Evolutionary conservation across 2,888 invertebrate species (phyloP).

Genomic region (Drosophila longiperda): DNA sequence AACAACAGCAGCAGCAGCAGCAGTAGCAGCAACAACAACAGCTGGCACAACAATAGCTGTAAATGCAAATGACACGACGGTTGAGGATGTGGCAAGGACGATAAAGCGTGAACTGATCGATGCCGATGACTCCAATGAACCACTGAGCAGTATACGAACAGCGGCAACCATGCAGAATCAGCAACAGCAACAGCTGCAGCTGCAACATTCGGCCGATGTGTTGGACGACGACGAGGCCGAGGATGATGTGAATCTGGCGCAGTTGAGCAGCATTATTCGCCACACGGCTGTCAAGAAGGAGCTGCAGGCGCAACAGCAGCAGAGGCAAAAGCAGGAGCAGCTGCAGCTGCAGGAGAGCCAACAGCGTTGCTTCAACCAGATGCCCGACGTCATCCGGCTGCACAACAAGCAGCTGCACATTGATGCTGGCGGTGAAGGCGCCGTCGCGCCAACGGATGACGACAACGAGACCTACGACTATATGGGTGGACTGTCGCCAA

Average conservation of each 20-base stretch:
- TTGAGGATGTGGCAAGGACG: slow-evolving; percentile 68
- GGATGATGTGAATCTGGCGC: slow-evolving; percentile 84
- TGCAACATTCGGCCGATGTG: slow-evolving; percentile 28
- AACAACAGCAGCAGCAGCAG: slow-evolving; percentile 50
- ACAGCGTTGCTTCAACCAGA: slow-evolving; percentile 66
- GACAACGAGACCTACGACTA: slow-evolving; percentile 63
- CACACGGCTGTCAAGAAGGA: slow-evolving; percentile 82
- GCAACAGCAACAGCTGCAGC: slow-evolving; percentile 23
- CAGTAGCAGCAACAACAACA: slow-evolving; percentile 59
- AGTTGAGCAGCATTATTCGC: slow-evolving; percentile 83
- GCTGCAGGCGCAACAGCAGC: slow-evolving; percentile 68
- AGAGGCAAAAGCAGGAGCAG: slow-evolving; percentile 42
- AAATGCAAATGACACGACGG: slow-evolving; percentile 14
- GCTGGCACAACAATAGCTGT: slow-evolving; percentile 18
- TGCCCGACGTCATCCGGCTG: slow-evolving; percentile 80
- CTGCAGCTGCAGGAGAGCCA: slow-evolving; percentile 46
- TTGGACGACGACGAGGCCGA: slow-evolving; percentile 81
- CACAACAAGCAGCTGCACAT: slow-evolving; percentile 60
- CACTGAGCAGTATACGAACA: slow-evolving; percentile 78
- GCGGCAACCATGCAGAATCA: slow-evolving; percentile 47
- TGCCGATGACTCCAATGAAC: slow-evolving; percentile 82
- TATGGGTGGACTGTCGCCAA: slow-evolving; percentile 79
- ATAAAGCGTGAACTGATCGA: slow-evolving; percentile 83
- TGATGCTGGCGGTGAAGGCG: slow-evolving; percentile 42
- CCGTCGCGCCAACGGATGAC: slow-evolving; percentile 26